Percentiles rank a stretch among this genome's conserved stretches.
Evolutionary conservation across 1,140 invertebrate species (phyloP).

Genomic region (Cyclina sinensis): DNA sequence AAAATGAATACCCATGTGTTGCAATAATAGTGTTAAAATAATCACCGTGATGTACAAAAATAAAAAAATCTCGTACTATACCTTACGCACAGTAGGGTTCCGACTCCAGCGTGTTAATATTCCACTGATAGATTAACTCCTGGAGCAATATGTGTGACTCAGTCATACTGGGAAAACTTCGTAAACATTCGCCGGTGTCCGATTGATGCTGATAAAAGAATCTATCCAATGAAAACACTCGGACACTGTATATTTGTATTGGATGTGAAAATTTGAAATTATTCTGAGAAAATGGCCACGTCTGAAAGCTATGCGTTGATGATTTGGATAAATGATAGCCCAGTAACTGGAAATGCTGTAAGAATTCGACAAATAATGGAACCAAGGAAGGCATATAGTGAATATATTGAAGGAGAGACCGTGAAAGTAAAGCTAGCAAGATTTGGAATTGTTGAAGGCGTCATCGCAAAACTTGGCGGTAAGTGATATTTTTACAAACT

Average conservation of each 20-base stretch:
- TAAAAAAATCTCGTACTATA: too few relatives aligned
- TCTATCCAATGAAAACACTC: not conserved
- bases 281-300: not conserved
- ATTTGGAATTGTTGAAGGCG: constrained; percentile 17
- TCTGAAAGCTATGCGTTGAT: not conserved
- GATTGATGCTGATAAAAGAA: not conserved
- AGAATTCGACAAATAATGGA: constrained; percentile 12
- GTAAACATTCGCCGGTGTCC: not conserved
- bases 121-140: too few relatives aligned
- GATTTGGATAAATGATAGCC: constrained; percentile 8
- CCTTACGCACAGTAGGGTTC: too few relatives aligned
- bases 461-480: constrained; percentile 11
- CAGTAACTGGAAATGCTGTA: constrained; percentile 8
- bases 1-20: too few relatives aligned
- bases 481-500: not conserved
- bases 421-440: not conserved
- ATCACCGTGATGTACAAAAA: not conserved
- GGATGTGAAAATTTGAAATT: not conserved
- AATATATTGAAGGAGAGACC: constrained; percentile 5
- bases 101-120: too few relatives aligned
- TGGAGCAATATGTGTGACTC: not conserved
- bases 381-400: not conserved
- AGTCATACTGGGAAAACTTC: not conserved
- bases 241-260: not conserved
- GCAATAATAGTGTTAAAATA: too few relatives aligned